Evolutionary conservation across 2,888 invertebrate genomes (phyloP).

Genomic region (Abrostola triplasia): DNA sequence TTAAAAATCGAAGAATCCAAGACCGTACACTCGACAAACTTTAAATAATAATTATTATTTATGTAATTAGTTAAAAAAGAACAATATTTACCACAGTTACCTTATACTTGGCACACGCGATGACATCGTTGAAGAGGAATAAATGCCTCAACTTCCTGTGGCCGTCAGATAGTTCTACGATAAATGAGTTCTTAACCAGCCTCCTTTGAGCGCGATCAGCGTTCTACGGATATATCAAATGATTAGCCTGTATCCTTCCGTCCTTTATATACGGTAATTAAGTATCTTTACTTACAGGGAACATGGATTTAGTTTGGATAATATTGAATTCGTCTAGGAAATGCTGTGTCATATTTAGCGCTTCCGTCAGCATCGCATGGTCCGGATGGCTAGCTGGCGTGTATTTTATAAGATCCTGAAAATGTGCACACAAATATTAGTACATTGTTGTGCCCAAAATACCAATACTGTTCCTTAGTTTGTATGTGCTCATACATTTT

Average conservation of each 20-base stretch:
- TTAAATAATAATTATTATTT: constrained; percentile 7
- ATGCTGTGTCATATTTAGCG: constrained; percentile 95
- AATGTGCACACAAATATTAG: constrained; percentile 32
- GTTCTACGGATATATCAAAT: constrained; percentile 83
- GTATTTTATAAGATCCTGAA: constrained; percentile 93
- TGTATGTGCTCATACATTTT: too few species aligned
- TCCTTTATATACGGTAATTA: not conserved
- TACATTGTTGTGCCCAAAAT: not conserved
- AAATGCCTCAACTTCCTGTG: constrained; percentile 96
- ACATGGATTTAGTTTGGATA: constrained; percentile 94
- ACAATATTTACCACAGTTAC: constrained; percentile 69
- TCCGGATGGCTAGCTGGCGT: constrained; percentile 94
- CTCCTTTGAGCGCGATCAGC: constrained; percentile 94
- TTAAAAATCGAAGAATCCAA: not conserved
- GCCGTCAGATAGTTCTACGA: constrained; percentile 96
- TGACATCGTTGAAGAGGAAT: constrained; percentile 97
- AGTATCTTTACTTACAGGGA: constrained; percentile 89
- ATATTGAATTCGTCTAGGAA: constrained; percentile 97
- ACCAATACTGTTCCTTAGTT: too few species aligned
- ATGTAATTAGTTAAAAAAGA: constrained; percentile 15
- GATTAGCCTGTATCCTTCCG: not conserved
- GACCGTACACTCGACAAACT: too few species aligned
- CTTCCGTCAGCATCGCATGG: constrained; percentile 93
- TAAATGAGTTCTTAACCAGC: constrained; percentile 97
- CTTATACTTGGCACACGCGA: constrained; percentile 98